Evolutionary conservation across 2,888 invertebrate species (phyloP).

Genomic region (Eurytoma adleriae): DNA sequence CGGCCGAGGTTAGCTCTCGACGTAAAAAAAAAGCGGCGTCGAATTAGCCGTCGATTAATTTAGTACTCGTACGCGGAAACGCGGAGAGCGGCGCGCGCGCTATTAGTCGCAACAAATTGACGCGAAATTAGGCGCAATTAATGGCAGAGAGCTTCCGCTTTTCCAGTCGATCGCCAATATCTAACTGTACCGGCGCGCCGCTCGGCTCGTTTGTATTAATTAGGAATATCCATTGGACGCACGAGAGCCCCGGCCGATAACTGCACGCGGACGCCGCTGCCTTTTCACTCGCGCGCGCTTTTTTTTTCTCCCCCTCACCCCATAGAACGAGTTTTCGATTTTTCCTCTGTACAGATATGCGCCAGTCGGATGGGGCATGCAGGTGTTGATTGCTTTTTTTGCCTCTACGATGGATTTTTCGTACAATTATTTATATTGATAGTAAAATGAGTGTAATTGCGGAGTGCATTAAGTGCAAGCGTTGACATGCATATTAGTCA

Average conservation of each 20-base stretch:
- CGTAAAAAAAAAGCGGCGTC: neutral
- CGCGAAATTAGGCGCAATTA: slow-evolving; percentile 48
- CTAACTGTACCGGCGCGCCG: slow-evolving; percentile 32
- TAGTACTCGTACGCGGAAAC: neutral
- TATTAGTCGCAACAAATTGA: slow-evolving; percentile 42
- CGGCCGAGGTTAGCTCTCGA: neutral
- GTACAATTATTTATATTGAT: too few species aligned
- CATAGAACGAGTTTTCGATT: too few species aligned
- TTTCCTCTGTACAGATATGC: neutral
- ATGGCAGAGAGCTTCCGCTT: slow-evolving; percentile 41
- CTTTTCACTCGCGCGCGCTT: neutral
- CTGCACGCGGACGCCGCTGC: slow-evolving; percentile 22
- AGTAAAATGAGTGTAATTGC: too few species aligned
- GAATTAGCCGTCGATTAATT: slow-evolving; percentile 37
- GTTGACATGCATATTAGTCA: too few species aligned
- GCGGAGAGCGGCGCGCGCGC: neutral
- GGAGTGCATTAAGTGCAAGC: too few species aligned
- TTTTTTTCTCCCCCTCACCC: neutral
- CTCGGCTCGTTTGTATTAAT: slow-evolving; percentile 58
- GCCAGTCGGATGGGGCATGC: too few species aligned
- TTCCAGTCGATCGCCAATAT: slow-evolving; percentile 53
- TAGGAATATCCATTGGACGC: slow-evolving; percentile 53
- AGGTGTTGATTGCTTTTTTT: too few species aligned
- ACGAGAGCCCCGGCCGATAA: slow-evolving; percentile 43
- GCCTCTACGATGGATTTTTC: too few species aligned